These are phyloP conservation scores for Colaptes auratus DNA, from an alignment of 2,113 vertebrate species.

Conservation along the genomic window DNA sequence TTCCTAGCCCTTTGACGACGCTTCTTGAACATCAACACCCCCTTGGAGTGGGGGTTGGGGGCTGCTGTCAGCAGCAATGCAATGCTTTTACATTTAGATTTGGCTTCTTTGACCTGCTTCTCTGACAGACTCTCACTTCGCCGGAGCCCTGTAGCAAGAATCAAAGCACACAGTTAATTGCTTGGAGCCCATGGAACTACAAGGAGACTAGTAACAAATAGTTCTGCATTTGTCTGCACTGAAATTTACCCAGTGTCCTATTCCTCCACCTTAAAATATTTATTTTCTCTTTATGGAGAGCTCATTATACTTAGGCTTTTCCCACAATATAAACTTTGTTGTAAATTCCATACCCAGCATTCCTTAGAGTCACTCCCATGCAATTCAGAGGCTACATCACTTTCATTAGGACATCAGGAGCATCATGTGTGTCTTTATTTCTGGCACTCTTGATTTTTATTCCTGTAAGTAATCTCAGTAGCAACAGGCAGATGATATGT, in stretches of 20 bases:
- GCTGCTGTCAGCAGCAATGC: slow-evolving; percentile 92
- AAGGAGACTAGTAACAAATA: not conserved
- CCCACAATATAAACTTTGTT: not conserved
- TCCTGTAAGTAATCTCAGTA: not conserved
- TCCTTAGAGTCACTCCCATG: not conserved
- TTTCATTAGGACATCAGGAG: not conserved
- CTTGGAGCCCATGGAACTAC: not conserved
- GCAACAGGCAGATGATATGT: not conserved
- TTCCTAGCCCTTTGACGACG: slow-evolving; percentile 92
- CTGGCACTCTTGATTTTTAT: not conserved
- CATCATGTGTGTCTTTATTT: not conserved
- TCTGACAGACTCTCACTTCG: slow-evolving; percentile 94
- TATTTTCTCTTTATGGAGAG: not conserved
- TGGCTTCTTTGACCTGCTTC: slow-evolving; percentile 96
- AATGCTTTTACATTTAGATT: slow-evolving; percentile 98
- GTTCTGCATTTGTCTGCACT: not conserved
- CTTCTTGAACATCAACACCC: slow-evolving; percentile 98
- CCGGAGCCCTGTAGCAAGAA: slow-evolving; percentile 84
- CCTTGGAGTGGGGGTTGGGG: slow-evolving; percentile 93
- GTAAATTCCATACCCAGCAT: slow-evolving; percentile 9
- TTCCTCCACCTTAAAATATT: not conserved
- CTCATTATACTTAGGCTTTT: slow-evolving; percentile 1
- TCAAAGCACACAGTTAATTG: not conserved
- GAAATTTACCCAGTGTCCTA: not conserved
- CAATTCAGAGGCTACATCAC: not conserved